phyloP scores from a whole-genome alignment of 2,113 vertebrate species.

The Cairina moschata region DNA sequence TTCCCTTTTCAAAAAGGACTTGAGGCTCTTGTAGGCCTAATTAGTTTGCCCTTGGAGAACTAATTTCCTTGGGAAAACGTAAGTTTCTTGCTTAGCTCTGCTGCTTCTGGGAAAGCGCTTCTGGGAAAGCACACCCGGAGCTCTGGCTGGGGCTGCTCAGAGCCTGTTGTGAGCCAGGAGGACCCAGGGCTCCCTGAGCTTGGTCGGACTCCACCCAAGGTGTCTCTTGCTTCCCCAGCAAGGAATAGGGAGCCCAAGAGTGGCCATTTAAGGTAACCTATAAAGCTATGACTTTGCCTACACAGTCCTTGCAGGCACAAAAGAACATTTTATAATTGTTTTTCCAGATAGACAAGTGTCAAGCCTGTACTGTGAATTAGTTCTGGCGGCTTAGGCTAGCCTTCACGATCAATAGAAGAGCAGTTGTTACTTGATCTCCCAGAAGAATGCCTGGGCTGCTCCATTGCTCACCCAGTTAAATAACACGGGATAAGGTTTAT shows the following conservation, averaged over 20 bases:
- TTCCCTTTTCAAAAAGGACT: not conserved
- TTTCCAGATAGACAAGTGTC: constrained; percentile 65
- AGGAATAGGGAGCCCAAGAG: not conserved
- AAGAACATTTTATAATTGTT: constrained; percentile 65
- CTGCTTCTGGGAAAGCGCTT: not conserved
- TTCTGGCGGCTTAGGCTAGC: constrained; percentile 33
- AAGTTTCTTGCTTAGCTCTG: not conserved
- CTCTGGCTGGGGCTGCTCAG: accelerated
- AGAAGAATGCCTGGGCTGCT: not conserved
- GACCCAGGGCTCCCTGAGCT: not conserved
- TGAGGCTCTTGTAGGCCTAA: not conserved
- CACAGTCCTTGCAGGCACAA: constrained; percentile 13
- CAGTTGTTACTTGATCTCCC: constrained; percentile 10
- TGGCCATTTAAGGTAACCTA: constrained; percentile 50
- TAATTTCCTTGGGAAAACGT: not conserved
- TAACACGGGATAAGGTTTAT: not conserved
- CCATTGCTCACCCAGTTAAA: not conserved
- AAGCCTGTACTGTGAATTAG: constrained; percentile 34
- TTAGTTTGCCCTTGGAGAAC: not conserved
- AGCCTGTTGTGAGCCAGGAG: not conserved
- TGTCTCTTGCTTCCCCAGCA: not conserved
- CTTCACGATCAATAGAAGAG: constrained; percentile 27
- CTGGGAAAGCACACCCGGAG: not conserved
- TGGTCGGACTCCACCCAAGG: not conserved
- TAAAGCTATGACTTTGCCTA: constrained; percentile 24